These are phyloP conservation scores for Eurytoma adleriae DNA, from an alignment of 2,888 invertebrate genomes.

Conservation along the genomic window DNA sequence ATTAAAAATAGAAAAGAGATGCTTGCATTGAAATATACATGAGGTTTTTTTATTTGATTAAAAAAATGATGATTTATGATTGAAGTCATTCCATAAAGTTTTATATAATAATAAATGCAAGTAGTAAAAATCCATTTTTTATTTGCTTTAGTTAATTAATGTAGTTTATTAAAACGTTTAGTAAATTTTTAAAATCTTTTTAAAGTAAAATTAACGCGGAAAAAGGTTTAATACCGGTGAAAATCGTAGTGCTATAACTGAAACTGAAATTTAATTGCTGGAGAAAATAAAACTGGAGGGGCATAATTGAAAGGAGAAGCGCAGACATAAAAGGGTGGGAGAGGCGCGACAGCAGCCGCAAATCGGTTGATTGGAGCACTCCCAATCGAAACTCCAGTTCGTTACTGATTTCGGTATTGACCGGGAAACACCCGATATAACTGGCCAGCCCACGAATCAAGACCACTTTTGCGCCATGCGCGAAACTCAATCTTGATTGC, in stretches of 20 bases:
- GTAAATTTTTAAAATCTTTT: too few species aligned
- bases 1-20: too few species aligned
- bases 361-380: constrained; percentile 63
- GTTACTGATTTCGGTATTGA: constrained; percentile 59
- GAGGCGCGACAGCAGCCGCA: constrained; percentile 37
- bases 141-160: too few species aligned
- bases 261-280: neutral
- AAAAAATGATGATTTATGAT: too few species aligned
- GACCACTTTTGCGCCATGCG: constrained; percentile 43
- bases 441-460: constrained; percentile 50
- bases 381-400: constrained; percentile 54
- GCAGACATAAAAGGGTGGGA: neutral
- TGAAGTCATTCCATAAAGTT: too few species aligned
- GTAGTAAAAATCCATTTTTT: too few species aligned
- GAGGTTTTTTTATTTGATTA: too few species aligned
- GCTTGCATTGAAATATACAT: too few species aligned
- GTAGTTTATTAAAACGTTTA: too few species aligned
- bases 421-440: constrained; percentile 57
- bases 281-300: neutral
- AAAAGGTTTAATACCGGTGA: neutral
- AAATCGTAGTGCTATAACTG: neutral
- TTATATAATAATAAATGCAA: too few species aligned
- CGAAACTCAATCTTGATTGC: constrained; percentile 51
- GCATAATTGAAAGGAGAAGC: constrained; percentile 6
- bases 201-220: too few species aligned